Percentiles rank a stretch among this genome's conserved stretches.
phyloP scores from a whole-genome alignment of 2,113 vertebrate genomes.

The Nannospalax galili region DNA sequence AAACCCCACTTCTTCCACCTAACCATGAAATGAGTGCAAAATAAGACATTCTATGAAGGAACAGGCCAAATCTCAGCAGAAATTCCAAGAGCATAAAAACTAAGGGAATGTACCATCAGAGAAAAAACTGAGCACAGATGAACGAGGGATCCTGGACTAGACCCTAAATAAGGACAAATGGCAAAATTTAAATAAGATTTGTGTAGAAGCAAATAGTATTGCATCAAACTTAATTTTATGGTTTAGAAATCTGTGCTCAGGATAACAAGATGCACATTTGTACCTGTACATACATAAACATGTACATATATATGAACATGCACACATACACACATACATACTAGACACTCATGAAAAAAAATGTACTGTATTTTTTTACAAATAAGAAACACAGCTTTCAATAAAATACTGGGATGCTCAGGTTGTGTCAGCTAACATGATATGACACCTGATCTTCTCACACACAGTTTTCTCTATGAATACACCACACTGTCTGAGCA shows the following conservation, averaged over 20 bases:
- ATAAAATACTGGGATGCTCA: not conserved
- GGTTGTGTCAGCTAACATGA: not conserved
- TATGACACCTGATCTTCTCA: not conserved
- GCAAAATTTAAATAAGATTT: not conserved
- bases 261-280: no score
- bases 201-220: not conserved
- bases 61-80: not conserved
- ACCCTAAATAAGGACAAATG: not conserved
- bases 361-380: not conserved
- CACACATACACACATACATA: not conserved
- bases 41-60: not conserved
- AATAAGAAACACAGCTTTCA: not conserved
- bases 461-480: not conserved
- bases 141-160: not conserved
- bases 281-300: not conserved
- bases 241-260: not conserved
- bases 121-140: not conserved
- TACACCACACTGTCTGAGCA: no score
- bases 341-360: no score
- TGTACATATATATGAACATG: not conserved
- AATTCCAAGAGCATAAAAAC: not conserved
- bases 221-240: not conserved
- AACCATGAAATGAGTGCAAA: not conserved
- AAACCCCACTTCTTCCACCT: not conserved
- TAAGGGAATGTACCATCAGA: not conserved